Conservation (phyloP, 2,113 vertebrate genomes). For the Brienomyrus longianalis region DNA sequence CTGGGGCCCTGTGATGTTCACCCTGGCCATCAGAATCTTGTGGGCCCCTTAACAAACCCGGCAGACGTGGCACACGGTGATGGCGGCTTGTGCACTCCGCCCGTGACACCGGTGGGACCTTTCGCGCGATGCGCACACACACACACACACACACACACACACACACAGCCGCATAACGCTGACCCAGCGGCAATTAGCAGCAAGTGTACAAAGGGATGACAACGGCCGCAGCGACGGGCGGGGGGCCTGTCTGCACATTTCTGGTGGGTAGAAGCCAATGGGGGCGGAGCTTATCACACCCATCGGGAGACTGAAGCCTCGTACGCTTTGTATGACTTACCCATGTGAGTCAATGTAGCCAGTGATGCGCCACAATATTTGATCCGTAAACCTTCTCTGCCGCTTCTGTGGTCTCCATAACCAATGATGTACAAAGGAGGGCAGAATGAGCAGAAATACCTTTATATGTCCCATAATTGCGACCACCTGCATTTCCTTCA, state of each 20-base stretch:
- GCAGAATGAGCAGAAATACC: background rate
- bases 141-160: background rate
- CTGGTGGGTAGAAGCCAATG: background rate
- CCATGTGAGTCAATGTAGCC: background rate
- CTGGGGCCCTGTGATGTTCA: conserved; percentile 6
- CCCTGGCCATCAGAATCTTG: background rate
- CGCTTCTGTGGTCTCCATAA: background rate
- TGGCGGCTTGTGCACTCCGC: background rate
- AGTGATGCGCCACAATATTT: background rate
- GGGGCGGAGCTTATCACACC: background rate
- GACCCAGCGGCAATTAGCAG: background rate
- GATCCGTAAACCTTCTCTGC: background rate
- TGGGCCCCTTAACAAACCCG: background rate
- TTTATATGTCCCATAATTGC: background rate
- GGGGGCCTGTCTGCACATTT: background rate
- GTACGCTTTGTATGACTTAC: background rate
- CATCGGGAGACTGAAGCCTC: background rate
- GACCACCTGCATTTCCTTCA: background rate
- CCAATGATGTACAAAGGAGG: background rate
- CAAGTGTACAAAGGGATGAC: background rate
- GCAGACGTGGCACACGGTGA: background rate
- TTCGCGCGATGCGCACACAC: background rate
- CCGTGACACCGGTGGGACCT: background rate
- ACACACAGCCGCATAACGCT: background rate
- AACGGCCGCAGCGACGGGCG: background rate